phyloP scores from a whole-genome alignment of 2,888 invertebrate species.

The Drosophila prostipennis region DNA sequence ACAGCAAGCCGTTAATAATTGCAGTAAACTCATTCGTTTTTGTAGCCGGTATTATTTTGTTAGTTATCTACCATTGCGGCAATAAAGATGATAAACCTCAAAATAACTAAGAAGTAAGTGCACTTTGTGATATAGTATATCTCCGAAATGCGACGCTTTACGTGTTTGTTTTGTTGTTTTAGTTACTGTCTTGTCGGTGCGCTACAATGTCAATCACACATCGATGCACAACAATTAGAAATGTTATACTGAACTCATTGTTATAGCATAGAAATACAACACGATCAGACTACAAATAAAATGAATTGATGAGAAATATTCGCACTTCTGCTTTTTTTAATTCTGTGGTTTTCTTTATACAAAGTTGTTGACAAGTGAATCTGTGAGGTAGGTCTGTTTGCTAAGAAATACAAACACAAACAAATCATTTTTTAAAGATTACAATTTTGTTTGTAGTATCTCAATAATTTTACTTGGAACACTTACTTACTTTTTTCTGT shows the following conservation, averaged over 20 bases:
- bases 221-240: neutral
- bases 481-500: too few relatives aligned
- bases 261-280: neutral
- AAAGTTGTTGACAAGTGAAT: neutral
- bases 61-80: neutral
- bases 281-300: conserved; percentile 41
- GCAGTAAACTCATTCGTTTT: neutral
- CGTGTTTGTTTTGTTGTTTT: neutral
- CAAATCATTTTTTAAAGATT: too few relatives aligned
- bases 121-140: neutral
- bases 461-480: too few relatives aligned
- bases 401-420: neutral
- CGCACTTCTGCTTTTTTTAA: neutral
- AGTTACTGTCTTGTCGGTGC: neutral
- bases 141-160: neutral
- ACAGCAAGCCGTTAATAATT: neutral
- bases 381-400: neutral
- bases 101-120: neutral
- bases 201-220: conserved; percentile 4
- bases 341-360: too few relatives aligned
- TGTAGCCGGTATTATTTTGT: neutral
- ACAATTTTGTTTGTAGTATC: too few relatives aligned
- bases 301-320: neutral
- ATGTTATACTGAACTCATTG: conserved; percentile 1
- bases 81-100: neutral